Evolutionary conservation across 1,140 invertebrate genomes (phyloP), one percentile per base, ranked within the genome.

Genomic region (Asbolus verrucosus): DNA sequence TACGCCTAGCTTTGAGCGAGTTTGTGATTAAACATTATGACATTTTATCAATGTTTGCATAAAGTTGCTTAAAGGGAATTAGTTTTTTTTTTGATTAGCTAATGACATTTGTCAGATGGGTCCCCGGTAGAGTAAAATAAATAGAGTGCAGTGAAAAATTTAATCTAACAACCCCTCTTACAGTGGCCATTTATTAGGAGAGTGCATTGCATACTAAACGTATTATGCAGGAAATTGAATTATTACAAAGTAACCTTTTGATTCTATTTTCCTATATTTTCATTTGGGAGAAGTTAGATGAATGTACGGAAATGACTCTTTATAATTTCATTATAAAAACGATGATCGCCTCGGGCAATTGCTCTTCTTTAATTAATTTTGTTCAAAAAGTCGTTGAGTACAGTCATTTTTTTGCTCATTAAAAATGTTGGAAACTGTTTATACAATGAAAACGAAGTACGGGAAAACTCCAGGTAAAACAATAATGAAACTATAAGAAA

Each of bases 361-460:
- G 46, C 46, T 54, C 9, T 24, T 54, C 46, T 24, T 27, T 54
- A 54, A 54, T 54, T 54, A 54, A 54, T 27, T 54, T 54, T 54
- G 21, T 54, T 54, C 46, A 27, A 54, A 54, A 54, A 27, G 8
- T 54, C 19, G 19, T 18, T 27, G 8, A 27, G 14, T 27, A 27
- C 19, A 54, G n/a, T 36, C 5, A 54, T 11, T 30, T 30, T 31
- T 54, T 54, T 27, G 19, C 15, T 9, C 16, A 15, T 5, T 54
- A n/a, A 27, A 27, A 54, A 54, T 27, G 46, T 27, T 54, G 19
- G 15, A 27, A 6, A 11, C 33, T 36, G 33, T 36, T 36, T 5
- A 36, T 11, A 2, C 33, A 36, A 30, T 30, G 27, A 3, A 11
- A 11, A 3, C 5, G 33, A 36, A 36, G 11, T 36, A 36, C n/a